Conservation (phyloP, 1,140 invertebrate species). For the Telenomus remus region DNA sequence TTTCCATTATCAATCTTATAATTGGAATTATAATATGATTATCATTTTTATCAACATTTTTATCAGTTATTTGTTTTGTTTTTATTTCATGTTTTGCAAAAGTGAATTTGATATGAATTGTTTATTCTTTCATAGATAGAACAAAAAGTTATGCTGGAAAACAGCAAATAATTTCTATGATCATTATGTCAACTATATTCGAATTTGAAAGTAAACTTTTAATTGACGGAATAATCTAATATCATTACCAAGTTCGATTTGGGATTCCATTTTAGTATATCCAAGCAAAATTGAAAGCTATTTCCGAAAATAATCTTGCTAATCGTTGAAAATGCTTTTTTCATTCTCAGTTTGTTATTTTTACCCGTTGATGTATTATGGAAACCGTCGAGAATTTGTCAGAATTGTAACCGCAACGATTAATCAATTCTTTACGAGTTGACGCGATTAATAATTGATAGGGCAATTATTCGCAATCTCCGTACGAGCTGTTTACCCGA, state of each 20-base stretch:
- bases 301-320: slow-evolving; percentile 8
- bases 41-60: too few species aligned
- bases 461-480: background rate
- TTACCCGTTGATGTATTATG: background rate
- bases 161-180: too few species aligned
- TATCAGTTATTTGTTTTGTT: too few species aligned
- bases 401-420: background rate
- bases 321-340: background rate
- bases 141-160: too few species aligned
- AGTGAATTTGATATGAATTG: too few species aligned
- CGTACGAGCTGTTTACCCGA: background rate
- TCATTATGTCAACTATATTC: too few species aligned
- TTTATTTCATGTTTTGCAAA: too few species aligned
- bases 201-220: too few species aligned
- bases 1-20: too few species aligned
- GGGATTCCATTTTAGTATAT: background rate
- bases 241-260: slow-evolving; percentile 9
- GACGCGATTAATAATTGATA: slow-evolving; percentile 10
- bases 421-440: background rate
- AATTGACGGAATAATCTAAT: too few species aligned
- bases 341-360: background rate
- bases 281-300: background rate
- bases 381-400: background rate
- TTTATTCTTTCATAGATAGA: too few species aligned
- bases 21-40: too few species aligned